Base-by-base conservation (phyloP, 2,888 invertebrate genomes). In the Andrena fulva region DNA sequence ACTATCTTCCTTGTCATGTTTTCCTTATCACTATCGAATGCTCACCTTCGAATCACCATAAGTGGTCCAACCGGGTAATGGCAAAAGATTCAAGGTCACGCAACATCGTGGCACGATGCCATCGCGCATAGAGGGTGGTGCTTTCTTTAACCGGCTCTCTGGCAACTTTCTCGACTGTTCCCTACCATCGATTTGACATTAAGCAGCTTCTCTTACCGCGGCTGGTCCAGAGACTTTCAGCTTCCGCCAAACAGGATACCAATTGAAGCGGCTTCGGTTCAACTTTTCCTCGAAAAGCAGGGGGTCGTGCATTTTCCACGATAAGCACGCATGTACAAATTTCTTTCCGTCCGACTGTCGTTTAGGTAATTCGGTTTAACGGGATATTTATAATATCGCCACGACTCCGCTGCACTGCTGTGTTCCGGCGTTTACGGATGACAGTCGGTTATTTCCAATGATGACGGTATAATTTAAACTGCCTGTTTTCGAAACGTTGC, bases 111-210 rank as follows among this genome's bases (percentile, higher is more conserved):
- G 79, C 79, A 79, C 60, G 7, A 27, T 31, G 70, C 80, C 79
- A 78, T 42, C 60, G 27, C 12, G 29, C 5, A 48, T 2, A 60
- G 27, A 20, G 56, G 54, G 6, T 48, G 24, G 12, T 59, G 54
- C 42, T 31, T 63, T 50, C 35, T 59, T 66, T 59, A 50, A 56
- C 20, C 42, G 27, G 12, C 20, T 63, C 35, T 2, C 27, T 70
- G 67, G 52, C 56, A 76, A 59, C 66, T 75, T 67, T 68, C 75
- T 29, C 52, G 54, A 35, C 50, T 31, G 52, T 59, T 27, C 62
- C 31, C 56, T 4, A 10, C 56, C 48, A 76, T 82, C 75, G 78
- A 75, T 76, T 79, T 33, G 67, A 70, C 79, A 56, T 72, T 79
- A 77, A 75, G 75, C 56, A 70, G 62, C 35, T 70, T 63, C 33